Base-by-base conservation (phyloP, 2,797 vertebrate genomes). In the Thamnophis elegans region DNA sequence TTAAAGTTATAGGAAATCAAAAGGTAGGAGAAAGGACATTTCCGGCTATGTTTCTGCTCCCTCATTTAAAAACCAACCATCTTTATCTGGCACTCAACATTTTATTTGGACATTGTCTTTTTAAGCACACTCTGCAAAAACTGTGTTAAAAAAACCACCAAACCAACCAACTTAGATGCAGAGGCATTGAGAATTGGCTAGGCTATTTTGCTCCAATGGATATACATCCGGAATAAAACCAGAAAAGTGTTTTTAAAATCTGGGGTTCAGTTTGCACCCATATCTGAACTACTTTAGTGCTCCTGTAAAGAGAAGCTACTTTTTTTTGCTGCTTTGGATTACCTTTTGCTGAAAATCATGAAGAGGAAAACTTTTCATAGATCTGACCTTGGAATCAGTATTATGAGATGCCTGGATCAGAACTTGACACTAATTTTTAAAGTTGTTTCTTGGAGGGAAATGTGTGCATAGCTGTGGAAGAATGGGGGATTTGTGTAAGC, bases 361-460 rank as follows among this genome's bases (percentile, higher is more conserved):
- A 68, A 95, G 95, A 96, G 91, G 94, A 93, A 36, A 85, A 95
- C 58, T 93, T 94, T 96, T 97, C 95, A 95, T 95, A 97, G 97
- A 92, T 95, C 47, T 95, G 94, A 96, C 95, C 97, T 97, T 96
- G 96, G 96, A 97, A 96, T 97, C 97, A 97, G 97, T 97, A 95
- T 97, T 97, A 96, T 94, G 92, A 96, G 95, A 91, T 94, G 96
- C 93, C 95, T 94, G 96, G 96, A 96, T 96, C 55, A 4, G 85
- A 94, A 95, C 9, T 92, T 96, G 94, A 94, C 89, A 87, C 94
- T 96, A 47, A 60, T 96, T 28, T 96, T 94, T 54, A 62, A 85
- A 91, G 88, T 65, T 90, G 32, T 62, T 94, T 96, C 96, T 97
- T 94, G 2, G 88, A 96, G 95, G 60, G 95, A 94, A 97, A 87